phyloP scores from a whole-genome alignment of 2,797 vertebrate genomes.

The Rhyacichthys aspro region DNA sequence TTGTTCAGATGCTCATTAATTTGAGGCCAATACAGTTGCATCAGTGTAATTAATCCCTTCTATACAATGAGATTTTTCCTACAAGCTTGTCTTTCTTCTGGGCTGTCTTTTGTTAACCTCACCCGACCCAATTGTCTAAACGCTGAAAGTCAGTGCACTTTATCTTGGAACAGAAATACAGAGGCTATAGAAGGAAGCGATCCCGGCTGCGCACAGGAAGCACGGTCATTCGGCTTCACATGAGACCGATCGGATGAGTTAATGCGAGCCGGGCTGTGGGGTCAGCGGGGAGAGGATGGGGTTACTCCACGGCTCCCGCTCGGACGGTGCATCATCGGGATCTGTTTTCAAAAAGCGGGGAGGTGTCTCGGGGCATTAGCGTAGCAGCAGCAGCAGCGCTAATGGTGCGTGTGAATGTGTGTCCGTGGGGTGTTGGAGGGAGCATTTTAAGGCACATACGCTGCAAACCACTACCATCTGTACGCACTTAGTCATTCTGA shows the following conservation, averaged over 20 bases:
- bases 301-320: constrained; percentile 21
- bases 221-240: constrained; percentile 27
- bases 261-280: constrained; percentile 46
- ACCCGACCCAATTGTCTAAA: no score
- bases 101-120: no score
- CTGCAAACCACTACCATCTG: constrained; percentile 12
- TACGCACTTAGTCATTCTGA: not conserved
- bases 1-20: no score
- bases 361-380: constrained; percentile 40
- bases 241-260: constrained; percentile 28
- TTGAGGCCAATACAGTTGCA: no score
- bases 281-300: constrained; percentile 12
- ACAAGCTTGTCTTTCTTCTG: no score
- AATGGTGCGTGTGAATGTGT: constrained; percentile 18
- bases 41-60: no score
- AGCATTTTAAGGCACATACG: constrained; percentile 1
- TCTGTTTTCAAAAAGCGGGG: constrained; percentile 25
- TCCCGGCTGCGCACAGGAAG: constrained; percentile 15
- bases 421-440: constrained; percentile 11
- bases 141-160: no score
- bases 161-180: no score
- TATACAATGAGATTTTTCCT: no score
- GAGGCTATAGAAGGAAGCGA: no score
- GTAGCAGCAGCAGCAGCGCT: constrained; percentile 7
- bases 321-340: constrained; percentile 28